Base-by-base conservation (phyloP, 2,113 vertebrate species). In the Corydoras maculifer region DNA sequence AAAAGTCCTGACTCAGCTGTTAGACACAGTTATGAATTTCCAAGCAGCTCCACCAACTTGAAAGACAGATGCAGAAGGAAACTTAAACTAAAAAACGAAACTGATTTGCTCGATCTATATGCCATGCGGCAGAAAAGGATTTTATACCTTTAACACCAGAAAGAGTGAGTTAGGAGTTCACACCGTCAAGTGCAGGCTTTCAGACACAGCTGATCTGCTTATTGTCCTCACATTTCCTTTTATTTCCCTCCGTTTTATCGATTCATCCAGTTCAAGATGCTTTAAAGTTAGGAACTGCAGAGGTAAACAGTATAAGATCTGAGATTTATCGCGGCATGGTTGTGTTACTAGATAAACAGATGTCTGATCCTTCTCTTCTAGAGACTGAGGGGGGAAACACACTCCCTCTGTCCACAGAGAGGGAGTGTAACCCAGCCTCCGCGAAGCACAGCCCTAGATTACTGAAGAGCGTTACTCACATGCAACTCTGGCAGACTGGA, bases 281-380 rank as follows among this genome's bases (percentile, higher is more conserved):
- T 57, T 57, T 57, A 4, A 1, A 73, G 50, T 73, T 65, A 77
- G 65, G 4, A 57, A 57, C 14, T 57, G 14, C 12, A n/a, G 14
- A 57, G 14, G 54, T 68, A 73, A 76, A 83, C 80, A 82, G 43
- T 9, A 30, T 79, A 75, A 51, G 29, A 69, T 69, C 32, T 13
- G 8, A 8, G 35, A 14, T n/a, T 69, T 60, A 69, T 69, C 9
- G 32, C 53, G 35, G 57, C 57, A 82, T 81, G 86, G 81, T 83
- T 80, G 80, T 86, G 84, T 87, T 84, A 86, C 83, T 84, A 86
- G 84, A 85, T 82, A 88, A 87, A 88, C 86, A 84, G 77, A 59
- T 0, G 62, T 35, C 81, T 81, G 35, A 75, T 75, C 60, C 82
- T 83, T 83, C 84, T 73, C 88, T 81, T 32, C 82, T 87, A 79